Percentiles rank a stretch among this genome's conserved stretches.
Conservation (phyloP, 2,888 invertebrate species). For the Ephialtes manifestator region DNA sequence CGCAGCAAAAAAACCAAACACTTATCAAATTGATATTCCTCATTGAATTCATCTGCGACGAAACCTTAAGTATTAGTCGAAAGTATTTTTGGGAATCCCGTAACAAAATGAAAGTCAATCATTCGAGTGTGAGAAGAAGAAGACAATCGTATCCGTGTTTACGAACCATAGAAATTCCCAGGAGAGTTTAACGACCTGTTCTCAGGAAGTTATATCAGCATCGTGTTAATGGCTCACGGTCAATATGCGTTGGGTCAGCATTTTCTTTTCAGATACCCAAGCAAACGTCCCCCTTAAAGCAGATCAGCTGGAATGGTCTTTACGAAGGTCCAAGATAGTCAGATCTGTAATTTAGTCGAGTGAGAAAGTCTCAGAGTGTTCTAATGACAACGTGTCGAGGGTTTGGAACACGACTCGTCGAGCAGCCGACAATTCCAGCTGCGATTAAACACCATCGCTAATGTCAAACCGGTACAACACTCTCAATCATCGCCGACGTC, state of each 20-base stretch:
- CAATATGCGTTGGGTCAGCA: conserved; percentile 40
- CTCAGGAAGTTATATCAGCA: conserved; percentile 65
- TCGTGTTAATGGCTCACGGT: conserved; percentile 60
- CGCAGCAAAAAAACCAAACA: too few relatives aligned
- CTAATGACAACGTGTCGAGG: conserved; percentile 56
- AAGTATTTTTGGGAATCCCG: background rate
- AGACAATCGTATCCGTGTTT: background rate
- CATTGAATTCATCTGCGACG: too few relatives aligned
- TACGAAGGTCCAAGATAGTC: background rate
- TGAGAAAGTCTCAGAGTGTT: conserved; percentile 61
- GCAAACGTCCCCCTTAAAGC: background rate
- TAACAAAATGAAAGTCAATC: background rate
- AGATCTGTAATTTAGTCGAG: conserved; percentile 22
- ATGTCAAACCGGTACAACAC: background rate
- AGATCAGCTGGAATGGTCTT: background rate
- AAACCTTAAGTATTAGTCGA: background rate
- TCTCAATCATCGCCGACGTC: conserved; percentile 32
- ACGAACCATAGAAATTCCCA: conserved; percentile 37
- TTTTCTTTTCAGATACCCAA: conserved; percentile 26
- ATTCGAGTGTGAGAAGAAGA: background rate
- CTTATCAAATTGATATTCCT: too few relatives aligned
- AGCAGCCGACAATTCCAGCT: conserved; percentile 27
- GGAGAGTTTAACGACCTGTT: conserved; percentile 55
- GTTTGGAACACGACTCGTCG: conserved; percentile 35
- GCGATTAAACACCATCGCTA: conserved; percentile 34